These are phyloP conservation scores for Tamandua tetradactyla DNA, from an alignment of 2,797 vertebrate species.

Conservation along the genomic window DNA sequence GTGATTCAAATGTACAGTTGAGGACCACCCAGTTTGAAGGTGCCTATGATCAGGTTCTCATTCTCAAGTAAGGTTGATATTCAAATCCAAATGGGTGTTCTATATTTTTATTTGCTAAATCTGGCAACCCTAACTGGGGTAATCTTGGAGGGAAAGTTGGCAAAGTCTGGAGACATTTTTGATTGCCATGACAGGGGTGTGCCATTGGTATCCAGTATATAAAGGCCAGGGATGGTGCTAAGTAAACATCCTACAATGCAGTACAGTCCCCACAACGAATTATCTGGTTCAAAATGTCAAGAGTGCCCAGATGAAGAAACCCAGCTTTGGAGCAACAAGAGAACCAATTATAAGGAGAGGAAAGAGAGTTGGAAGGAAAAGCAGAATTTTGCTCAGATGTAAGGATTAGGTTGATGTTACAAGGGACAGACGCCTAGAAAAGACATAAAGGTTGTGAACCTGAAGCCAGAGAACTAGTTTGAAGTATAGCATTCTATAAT, in stretches of 20 bases:
- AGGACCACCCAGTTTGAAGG: not conserved
- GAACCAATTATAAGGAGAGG: not conserved
- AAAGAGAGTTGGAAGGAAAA: not conserved
- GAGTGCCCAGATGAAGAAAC: not conserved
- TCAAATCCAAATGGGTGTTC: too few species aligned
- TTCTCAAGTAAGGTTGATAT: not conserved
- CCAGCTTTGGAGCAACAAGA: not conserved
- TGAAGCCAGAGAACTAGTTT: conserved; percentile 45
- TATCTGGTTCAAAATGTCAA: not conserved
- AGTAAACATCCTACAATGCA: not conserved
- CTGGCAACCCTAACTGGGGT: not conserved
- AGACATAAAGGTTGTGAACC: not conserved
- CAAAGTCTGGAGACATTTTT: not conserved
- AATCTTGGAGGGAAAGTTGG: not conserved
- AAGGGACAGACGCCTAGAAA: not conserved
- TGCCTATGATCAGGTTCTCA: not conserved
- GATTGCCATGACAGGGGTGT: not conserved
- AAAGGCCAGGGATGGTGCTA: not conserved
- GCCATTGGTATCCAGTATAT: not conserved
- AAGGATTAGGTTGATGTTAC: not conserved
- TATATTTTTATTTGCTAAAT: not conserved
- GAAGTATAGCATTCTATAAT: not conserved
- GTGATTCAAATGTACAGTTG: not conserved
- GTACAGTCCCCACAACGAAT: not conserved
- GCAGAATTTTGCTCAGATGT: not conserved